These are phyloP conservation scores for Deilephila porcellus DNA, from an alignment of 2,888 invertebrate genomes.

Conservation along the genomic window DNA sequence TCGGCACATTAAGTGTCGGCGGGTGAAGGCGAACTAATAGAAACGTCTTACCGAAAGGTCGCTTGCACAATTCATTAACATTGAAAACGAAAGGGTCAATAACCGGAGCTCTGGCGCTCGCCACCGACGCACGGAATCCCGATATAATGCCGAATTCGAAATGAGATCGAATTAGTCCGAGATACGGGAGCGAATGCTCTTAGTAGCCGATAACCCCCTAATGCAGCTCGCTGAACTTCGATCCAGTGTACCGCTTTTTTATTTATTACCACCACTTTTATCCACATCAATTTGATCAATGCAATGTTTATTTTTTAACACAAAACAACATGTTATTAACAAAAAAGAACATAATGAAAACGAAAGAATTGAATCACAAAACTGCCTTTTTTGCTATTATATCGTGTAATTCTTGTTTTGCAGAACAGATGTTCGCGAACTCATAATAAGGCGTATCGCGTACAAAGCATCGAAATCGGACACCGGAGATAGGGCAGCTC, in stretches of 20 bases:
- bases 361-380: conserved; percentile 60
- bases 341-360: conserved; percentile 47
- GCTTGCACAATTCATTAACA: conserved; percentile 78
- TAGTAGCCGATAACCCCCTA: conserved; percentile 79
- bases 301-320: conserved; percentile 36
- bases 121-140: conserved; percentile 35
- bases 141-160: conserved; percentile 56
- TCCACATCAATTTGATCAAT: conserved; percentile 38
- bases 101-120: conserved; percentile 65
- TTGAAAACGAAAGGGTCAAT: conserved; percentile 65
- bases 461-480: conserved; percentile 83
- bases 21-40: conserved; percentile 52
- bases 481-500: conserved; percentile 81
- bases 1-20: conserved; percentile 9
- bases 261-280: conserved; percentile 43
- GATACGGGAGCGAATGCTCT: conserved; percentile 71
- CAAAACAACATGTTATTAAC: conserved; percentile 46
- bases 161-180: conserved; percentile 73
- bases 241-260: conserved; percentile 48
- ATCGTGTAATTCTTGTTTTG: conserved; percentile 72
- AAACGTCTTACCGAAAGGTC: conserved; percentile 63
- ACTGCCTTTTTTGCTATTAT: conserved; percentile 69
- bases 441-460: conserved; percentile 83
- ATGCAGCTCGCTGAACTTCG: conserved; percentile 65
- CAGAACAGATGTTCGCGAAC: conserved; percentile 80